Evolutionary conservation across 2,888 invertebrate genomes (phyloP).

Genomic region (Drosophila lutescens): DNA sequence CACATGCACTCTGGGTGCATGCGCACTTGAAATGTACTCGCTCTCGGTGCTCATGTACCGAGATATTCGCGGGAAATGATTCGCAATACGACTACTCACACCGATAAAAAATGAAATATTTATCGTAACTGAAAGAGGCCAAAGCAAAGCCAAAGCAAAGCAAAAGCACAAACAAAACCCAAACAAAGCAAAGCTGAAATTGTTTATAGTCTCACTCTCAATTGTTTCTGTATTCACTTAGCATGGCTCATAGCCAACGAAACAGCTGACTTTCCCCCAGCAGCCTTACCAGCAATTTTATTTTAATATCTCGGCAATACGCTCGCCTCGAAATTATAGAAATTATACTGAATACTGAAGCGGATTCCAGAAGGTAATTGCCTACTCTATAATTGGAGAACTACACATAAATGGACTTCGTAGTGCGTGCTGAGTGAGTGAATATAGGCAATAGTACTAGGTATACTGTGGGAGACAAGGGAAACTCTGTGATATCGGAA

Average conservation of each 20-base stretch:
- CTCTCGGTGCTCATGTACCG: conserved; percentile 72
- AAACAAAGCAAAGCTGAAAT: conserved; percentile 16
- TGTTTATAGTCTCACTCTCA: not conserved
- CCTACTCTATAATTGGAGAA: not conserved
- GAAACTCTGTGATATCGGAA: not conserved
- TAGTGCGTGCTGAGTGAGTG: not conserved
- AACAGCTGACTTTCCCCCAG: conserved; percentile 22
- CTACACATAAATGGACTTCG: not conserved
- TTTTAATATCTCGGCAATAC: conserved; percentile 10
- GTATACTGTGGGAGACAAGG: not conserved
- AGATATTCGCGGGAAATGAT: conserved; percentile 67
- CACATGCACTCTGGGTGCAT: conserved; percentile 68
- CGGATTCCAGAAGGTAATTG: conserved; percentile 12
- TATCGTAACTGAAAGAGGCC: conserved; percentile 47
- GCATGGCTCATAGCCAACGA: conserved; percentile 24
- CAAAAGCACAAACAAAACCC: conserved; percentile 16
- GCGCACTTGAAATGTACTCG: conserved; percentile 71
- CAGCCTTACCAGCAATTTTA: not conserved
- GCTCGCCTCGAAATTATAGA: conserved; percentile 7
- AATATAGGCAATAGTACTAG: not conserved
- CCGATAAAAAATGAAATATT: conserved; percentile 24
- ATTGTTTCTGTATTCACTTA: conserved; percentile 18
- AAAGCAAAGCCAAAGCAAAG: conserved; percentile 30
- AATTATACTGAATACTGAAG: not conserved
- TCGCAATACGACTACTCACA: conserved; percentile 33